These are phyloP conservation scores for Brachionus rubens DNA, from an alignment of 1,140 invertebrate genomes.

Conservation along the genomic window DNA sequence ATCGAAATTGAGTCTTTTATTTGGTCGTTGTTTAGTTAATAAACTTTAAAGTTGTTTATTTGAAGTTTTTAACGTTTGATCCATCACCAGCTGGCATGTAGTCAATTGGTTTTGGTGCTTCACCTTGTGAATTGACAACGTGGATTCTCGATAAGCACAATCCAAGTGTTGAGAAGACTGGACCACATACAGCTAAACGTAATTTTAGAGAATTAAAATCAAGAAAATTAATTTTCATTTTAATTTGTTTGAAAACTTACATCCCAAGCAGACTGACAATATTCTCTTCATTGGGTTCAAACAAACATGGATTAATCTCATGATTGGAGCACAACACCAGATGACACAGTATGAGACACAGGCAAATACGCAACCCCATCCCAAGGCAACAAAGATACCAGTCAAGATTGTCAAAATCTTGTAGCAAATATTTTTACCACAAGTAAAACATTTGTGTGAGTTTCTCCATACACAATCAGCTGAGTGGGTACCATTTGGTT, in stretches of 20 bases:
- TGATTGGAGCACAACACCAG: slow-evolving; percentile 57
- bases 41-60: too few relatives aligned
- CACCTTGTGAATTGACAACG: slow-evolving; percentile 11
- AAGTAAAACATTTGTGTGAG: slow-evolving; percentile 69
- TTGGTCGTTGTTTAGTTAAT: too few relatives aligned
- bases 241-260: slow-evolving; percentile 46
- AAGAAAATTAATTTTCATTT: not conserved
- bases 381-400: slow-evolving; percentile 68
- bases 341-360: slow-evolving; percentile 67
- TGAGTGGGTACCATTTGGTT: slow-evolving; percentile 71
- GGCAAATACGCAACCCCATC: slow-evolving; percentile 71
- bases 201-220: not conserved
- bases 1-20: too few relatives aligned
- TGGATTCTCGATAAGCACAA: slow-evolving; percentile 33
- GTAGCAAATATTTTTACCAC: slow-evolving; percentile 71
- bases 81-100: too few relatives aligned
- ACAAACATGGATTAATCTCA: slow-evolving; percentile 52
- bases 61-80: too few relatives aligned
- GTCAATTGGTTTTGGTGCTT: slow-evolving; percentile 36
- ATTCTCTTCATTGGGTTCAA: slow-evolving; percentile 52
- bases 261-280: slow-evolving; percentile 43
- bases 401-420: slow-evolving; percentile 67
- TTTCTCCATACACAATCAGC: slow-evolving; percentile 73
- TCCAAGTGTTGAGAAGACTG: not conserved
- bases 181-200: not conserved